Evolutionary conservation across 2,888 invertebrate genomes (phyloP).

Genomic region (Phymatocera aterrima): DNA sequence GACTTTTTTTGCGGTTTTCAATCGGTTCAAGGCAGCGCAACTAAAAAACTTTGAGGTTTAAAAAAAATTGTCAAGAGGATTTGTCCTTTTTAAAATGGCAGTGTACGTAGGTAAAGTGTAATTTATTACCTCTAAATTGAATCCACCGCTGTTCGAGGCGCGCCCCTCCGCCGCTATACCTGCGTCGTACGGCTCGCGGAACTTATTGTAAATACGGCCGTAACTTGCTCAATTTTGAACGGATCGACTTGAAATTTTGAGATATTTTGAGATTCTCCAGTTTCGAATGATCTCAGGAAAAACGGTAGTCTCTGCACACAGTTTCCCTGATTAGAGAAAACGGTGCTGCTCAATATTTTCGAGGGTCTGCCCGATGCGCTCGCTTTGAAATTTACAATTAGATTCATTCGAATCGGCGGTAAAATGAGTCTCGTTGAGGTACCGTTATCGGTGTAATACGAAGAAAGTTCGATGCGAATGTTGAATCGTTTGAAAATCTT

Average conservation of each 20-base stretch:
- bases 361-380: background rate
- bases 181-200: too few species aligned
- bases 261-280: background rate
- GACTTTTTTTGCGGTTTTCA: too few species aligned
- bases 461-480: too few species aligned
- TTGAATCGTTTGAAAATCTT: background rate
- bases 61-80: too few species aligned
- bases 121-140: background rate
- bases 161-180: too few species aligned
- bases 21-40: too few species aligned
- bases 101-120: slow-evolving; percentile 7
- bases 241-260: background rate
- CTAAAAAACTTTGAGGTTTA: too few species aligned
- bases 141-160: background rate
- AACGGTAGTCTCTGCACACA: background rate
- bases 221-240: too few species aligned
- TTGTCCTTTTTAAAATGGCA: too few species aligned
- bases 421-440: background rate
- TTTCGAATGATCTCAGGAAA: background rate
- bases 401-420: background rate
- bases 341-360: background rate
- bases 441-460: too few species aligned
- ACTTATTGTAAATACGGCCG: too few species aligned
- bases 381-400: background rate
- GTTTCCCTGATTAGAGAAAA: background rate